These are phyloP conservation scores for Bradynema listronoti DNA, from an alignment of 1,140 invertebrate species.

Conservation along the genomic window DNA sequence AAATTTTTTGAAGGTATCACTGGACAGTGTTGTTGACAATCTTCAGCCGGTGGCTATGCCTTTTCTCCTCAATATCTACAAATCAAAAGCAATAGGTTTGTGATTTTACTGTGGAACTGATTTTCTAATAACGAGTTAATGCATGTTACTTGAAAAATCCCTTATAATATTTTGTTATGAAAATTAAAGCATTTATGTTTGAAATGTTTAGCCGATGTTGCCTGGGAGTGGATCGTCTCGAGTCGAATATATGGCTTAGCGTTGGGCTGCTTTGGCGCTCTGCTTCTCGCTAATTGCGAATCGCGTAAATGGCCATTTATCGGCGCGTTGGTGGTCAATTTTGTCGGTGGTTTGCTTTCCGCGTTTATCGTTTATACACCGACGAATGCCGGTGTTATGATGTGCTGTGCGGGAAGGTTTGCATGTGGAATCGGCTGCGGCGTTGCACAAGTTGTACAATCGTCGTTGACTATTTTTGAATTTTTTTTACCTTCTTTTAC, in stretches of 20 bases:
- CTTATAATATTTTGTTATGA: neutral
- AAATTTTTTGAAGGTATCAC: constrained; percentile 33
- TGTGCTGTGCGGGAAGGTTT: constrained; percentile 33
- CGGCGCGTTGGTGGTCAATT: constrained; percentile 31
- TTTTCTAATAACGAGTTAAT: too few relatives aligned
- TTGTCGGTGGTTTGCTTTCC: constrained; percentile 30
- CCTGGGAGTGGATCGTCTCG: constrained; percentile 47
- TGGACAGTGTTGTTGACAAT: constrained; percentile 44
- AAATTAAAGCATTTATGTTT: neutral
- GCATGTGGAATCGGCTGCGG: constrained; percentile 37
- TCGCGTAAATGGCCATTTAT: constrained; percentile 30
- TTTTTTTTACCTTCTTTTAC: neutral
- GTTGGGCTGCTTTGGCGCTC: constrained; percentile 30
- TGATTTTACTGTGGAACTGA: neutral
- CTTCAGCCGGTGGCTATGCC: constrained; percentile 28
- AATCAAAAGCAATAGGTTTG: constrained; percentile 16
- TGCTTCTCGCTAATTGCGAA: constrained; percentile 27
- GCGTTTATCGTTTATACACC: constrained; percentile 21
- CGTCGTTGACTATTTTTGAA: constrained; percentile 6
- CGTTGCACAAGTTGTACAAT: constrained; percentile 24
- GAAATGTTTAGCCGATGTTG: constrained; percentile 30
- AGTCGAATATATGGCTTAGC: constrained; percentile 37
- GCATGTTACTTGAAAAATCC: too few relatives aligned
- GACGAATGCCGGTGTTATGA: constrained; percentile 11
- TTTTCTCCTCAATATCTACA: constrained; percentile 33